These are phyloP conservation scores for Dendrophyllia cribrosa DNA, from an alignment of 64 coral and sea anemone genomes.

Conservation along the genomic window DNA sequence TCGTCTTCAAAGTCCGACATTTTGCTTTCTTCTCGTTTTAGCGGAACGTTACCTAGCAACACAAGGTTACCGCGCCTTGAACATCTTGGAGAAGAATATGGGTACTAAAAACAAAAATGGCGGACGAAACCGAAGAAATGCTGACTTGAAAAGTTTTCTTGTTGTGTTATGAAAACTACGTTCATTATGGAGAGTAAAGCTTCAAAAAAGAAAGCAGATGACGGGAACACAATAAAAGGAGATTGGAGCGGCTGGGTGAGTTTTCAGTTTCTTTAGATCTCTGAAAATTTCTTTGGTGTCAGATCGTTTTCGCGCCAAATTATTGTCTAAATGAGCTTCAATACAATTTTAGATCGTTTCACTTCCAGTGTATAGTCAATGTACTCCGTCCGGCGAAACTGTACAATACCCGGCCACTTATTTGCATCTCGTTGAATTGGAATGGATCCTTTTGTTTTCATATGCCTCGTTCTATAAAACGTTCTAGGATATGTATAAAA, in stretches of 20 bases:
- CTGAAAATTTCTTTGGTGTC: background rate
- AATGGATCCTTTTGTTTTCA: no score
- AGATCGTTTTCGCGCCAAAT: background rate
- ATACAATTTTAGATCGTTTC: no score
- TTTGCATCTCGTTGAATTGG: no score
- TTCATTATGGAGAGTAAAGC: background rate
- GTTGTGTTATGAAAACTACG: background rate
- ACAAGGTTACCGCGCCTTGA: background rate
- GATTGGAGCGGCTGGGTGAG: conserved; percentile 31
- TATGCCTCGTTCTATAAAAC: no score
- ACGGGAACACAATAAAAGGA: background rate
- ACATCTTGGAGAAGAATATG: background rate
- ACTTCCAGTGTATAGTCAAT: no score
- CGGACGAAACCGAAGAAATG: background rate
- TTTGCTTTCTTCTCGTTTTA: background rate
- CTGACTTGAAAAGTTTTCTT: background rate
- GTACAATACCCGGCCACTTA: no score
- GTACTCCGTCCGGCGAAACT: no score
- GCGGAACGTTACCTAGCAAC: conserved; percentile 4
- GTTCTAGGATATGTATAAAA: no score
- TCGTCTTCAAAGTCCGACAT: conserved; percentile 99
- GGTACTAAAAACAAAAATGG: background rate
- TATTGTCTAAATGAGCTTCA: no score
- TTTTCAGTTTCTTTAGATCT: background rate
- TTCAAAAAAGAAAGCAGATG: conserved; percentile 9